Evolutionary conservation across 2,888 invertebrate species (phyloP).

Genomic region (Teinopalpus imperialis): DNA sequence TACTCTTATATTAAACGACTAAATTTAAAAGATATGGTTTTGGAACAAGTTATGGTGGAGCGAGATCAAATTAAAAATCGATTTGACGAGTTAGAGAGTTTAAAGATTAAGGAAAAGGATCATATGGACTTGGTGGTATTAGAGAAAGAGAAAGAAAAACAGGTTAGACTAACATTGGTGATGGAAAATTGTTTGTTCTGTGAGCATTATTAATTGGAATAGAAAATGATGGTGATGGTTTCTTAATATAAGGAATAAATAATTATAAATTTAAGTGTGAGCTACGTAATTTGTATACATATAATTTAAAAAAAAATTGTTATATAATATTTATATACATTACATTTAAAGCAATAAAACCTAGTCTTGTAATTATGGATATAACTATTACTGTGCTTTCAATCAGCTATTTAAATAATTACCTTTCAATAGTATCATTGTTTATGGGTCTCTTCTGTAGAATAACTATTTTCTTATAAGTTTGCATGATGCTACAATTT

Average conservation of each 20-base stretch:
- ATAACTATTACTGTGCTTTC: too few species aligned
- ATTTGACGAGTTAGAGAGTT: slow-evolving; percentile 44
- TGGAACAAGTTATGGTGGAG: slow-evolving; percentile 24
- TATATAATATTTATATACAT: too few species aligned
- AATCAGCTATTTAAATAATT: slow-evolving; percentile 7
- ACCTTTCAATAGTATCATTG: neutral
- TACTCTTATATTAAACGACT: neutral
- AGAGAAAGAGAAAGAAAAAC: slow-evolving; percentile 53
- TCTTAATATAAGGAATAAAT: neutral
- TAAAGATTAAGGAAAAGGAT: slow-evolving; percentile 52
- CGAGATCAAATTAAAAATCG: slow-evolving; percentile 44
- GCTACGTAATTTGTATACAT: too few species aligned
- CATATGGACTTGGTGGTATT: slow-evolving; percentile 41
- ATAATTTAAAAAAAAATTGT: too few species aligned
- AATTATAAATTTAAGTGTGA: neutral
- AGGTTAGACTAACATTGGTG: slow-evolving; percentile 59
- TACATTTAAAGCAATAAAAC: too few species aligned
- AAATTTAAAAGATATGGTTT: slow-evolving; percentile 3
- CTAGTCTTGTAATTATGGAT: too few species aligned
- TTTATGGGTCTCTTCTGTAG: slow-evolving; percentile 18
- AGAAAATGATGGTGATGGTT: neutral
- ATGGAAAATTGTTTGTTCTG: slow-evolving; percentile 33
- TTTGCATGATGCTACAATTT: slow-evolving; percentile 30
- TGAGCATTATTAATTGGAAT: neutral
- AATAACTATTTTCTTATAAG: neutral